Conservation (phyloP, 2,888 invertebrate genomes). For the Candidula unifasciata region DNA sequence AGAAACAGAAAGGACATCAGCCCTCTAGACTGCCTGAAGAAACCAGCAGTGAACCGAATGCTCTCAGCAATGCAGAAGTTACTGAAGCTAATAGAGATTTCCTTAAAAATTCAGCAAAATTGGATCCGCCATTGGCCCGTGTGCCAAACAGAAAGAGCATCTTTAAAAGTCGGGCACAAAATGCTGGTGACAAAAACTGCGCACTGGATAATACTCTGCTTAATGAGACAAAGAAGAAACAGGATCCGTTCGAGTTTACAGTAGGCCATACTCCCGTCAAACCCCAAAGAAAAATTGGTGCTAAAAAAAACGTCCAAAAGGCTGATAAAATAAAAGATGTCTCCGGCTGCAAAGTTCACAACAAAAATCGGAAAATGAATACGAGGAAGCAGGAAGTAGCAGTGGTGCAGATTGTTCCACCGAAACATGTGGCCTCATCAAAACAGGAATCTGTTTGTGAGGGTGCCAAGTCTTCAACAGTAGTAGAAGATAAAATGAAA, state of each 20-base stretch:
- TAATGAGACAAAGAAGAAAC: not conserved
- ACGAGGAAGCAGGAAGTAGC: not conserved
- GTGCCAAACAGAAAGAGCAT: conserved; percentile 33
- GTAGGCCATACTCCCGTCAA: conserved; percentile 51
- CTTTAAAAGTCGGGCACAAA: conserved; percentile 42
- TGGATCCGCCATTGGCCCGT: conserved; percentile 27
- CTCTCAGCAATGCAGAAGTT: not conserved
- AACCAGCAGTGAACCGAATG: not conserved
- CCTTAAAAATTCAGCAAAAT: not conserved
- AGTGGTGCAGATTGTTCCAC: not conserved
- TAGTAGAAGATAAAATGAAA: not conserved
- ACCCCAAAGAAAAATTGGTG: conserved; percentile 34
- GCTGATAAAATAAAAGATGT: not conserved
- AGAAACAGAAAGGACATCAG: not conserved
- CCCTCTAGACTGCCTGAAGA: not conserved
- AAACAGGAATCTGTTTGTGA: not conserved
- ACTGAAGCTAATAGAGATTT: not conserved
- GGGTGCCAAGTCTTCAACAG: not conserved
- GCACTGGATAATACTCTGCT: not conserved
- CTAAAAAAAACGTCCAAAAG: not conserved
- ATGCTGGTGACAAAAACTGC: not conserved
- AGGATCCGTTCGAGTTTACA: conserved; percentile 47
- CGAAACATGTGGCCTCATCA: not conserved
- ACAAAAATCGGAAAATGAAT: not conserved
- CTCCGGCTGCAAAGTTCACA: not conserved